Evolutionary conservation across 1,140 invertebrate genomes (phyloP), one percentile per base, ranked within the genome.

Genomic region (Oreohelix idahoensis): DNA sequence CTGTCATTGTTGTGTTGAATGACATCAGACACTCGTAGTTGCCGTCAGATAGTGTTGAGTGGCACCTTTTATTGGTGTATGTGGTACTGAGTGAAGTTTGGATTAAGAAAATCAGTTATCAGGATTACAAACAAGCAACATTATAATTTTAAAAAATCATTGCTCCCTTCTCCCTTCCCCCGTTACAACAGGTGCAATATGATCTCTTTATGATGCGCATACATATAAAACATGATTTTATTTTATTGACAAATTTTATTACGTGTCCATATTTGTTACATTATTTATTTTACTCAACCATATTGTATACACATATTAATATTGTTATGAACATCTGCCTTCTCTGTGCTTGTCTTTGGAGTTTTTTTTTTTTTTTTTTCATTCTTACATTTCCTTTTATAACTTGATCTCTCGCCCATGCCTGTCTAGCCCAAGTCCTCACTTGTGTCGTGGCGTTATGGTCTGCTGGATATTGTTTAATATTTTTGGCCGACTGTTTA

Each of bases 181-280:
- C n/a, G 5, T 4, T 58, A 66, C 8, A 66, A 32, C n/a, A 66
- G 51, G 63, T 66, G 63, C 63, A 66, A 66, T 66, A 66, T 66
- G 29, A 66, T 66, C 63, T 66, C 63, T 35, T 66, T 66, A 4
- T 66, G 29, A 35, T 66, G 63, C 32, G 63, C 63, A 66, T 66
- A 66, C 63, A 58, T 58, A 58, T 58, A 11, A n/a, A 11, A 20
- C 23, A 15, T 58, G 10, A 8, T 58, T 58, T 58, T 32, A 66
- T 66, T 66, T 32, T 66, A 32, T 66, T 32, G 29, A 32, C 63
- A 66, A 66, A 66, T 66, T 32, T 66, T 66, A 32, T 66, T 66
- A 2, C 5, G 32, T 66, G 63, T 66, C 63, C 29, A 66, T 66
- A 29, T 1, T 66, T 66, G 63, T 66, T 32, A 58, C 23, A 58